Percentiles rank a stretch among this genome's conserved stretches.
phyloP scores from a whole-genome alignment of 2,888 invertebrate genomes.

The Seladonia tumulorum region DNA sequence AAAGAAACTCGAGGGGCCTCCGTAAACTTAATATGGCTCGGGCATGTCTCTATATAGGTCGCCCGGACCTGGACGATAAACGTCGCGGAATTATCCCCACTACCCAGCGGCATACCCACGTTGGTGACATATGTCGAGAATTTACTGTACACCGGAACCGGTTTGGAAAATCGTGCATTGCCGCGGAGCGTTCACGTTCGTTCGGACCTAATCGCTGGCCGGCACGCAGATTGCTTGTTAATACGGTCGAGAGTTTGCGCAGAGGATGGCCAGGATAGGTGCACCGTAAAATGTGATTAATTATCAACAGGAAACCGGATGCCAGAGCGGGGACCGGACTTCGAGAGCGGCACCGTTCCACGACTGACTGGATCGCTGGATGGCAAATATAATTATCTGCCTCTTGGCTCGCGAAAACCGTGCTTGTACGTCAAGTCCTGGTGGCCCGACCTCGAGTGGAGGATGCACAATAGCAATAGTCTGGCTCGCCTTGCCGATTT shows the following conservation, averaged over 20 bases:
- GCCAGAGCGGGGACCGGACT: conserved; percentile 65
- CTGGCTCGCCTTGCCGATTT: conserved; percentile 86
- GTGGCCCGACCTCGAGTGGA: conserved; percentile 89
- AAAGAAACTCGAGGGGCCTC: too few relatives aligned
- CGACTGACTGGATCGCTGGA: conserved; percentile 84
- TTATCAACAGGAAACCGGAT: conserved; percentile 73
- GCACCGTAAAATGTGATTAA: conserved; percentile 43
- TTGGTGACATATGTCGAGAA: too few relatives aligned
- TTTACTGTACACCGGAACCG: background rate
- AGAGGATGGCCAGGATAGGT: background rate
- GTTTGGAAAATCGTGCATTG: background rate
- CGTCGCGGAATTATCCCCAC: too few relatives aligned
- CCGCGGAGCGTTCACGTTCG: background rate
- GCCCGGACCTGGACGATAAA: too few relatives aligned
- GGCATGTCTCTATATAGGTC: too few relatives aligned
- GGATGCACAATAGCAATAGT: conserved; percentile 89
- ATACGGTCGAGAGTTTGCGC: conserved; percentile 27
- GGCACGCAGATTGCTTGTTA: conserved; percentile 23
- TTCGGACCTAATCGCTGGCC: background rate
- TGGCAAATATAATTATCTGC: conserved; percentile 84
- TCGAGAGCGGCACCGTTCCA: conserved; percentile 82
- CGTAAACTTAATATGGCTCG: too few relatives aligned
- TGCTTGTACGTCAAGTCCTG: conserved; percentile 87
- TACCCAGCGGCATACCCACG: too few relatives aligned
- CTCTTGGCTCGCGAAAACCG: conserved; percentile 87